phyloP scores from a whole-genome alignment of 2,113 vertebrate species.

The Tyrannus savana region DNA sequence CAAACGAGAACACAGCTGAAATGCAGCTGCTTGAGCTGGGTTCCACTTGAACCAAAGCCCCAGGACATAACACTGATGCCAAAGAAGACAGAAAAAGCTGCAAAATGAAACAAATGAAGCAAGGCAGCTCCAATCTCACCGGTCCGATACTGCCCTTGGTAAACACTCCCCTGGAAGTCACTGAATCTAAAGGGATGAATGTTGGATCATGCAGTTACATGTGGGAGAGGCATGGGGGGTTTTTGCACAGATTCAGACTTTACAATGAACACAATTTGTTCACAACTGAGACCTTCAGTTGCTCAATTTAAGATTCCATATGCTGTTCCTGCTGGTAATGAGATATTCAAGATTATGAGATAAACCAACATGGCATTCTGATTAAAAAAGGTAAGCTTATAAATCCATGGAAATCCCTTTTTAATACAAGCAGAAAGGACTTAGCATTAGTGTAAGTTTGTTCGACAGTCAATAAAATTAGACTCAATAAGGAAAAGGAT shows the following conservation, averaged over 20 bases:
- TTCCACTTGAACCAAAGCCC: background rate
- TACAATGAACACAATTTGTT: background rate
- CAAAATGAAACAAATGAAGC: background rate
- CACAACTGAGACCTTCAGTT: slow-evolving; percentile 11
- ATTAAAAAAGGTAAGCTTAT: slow-evolving; percentile 15
- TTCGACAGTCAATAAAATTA: background rate
- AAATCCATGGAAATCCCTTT: slow-evolving; percentile 18
- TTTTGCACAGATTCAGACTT: slow-evolving; percentile 7
- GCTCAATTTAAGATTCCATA: slow-evolving; percentile 7
- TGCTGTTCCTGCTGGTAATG: slow-evolving; percentile 26
- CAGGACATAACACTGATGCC: background rate
- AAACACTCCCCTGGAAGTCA: background rate
- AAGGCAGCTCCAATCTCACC: background rate
- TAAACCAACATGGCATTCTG: background rate
- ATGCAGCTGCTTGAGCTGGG: background rate
- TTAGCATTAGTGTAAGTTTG: background rate
- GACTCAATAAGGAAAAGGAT: background rate
- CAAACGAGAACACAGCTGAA: background rate
- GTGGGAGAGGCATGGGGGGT: background rate
- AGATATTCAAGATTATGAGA: slow-evolving; percentile 57
- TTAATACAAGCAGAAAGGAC: slow-evolving; percentile 3
- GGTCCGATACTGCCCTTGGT: background rate
- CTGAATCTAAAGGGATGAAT: background rate
- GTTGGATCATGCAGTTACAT: background rate
- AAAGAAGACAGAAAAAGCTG: background rate